These are phyloP conservation scores for Cinclus cinclus DNA, from an alignment of 2,113 vertebrate species.

Conservation along the genomic window DNA sequence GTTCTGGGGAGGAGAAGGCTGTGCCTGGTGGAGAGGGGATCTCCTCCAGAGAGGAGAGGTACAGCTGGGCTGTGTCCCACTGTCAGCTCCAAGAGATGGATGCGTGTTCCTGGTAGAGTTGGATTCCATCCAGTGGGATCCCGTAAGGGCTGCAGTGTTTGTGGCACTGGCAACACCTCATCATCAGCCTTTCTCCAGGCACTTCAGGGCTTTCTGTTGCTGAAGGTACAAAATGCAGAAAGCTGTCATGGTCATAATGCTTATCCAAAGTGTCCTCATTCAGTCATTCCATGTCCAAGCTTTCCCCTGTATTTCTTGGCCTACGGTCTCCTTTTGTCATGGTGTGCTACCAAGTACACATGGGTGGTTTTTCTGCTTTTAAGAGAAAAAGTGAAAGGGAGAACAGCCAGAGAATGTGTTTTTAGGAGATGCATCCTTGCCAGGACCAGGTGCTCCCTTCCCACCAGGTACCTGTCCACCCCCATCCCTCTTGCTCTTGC, in stretches of 20 bases:
- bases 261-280: neutral
- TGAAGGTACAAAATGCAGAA: neutral
- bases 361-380: neutral
- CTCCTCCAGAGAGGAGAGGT: neutral
- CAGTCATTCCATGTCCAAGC: neutral
- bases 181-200: neutral
- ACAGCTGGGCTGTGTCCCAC: neutral
- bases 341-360: rapidly evolving
- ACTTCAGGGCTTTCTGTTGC: neutral
- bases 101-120: rapidly evolving
- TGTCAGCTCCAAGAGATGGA: rapidly evolving
- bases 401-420: neutral
- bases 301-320: neutral
- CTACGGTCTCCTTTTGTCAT: neutral
- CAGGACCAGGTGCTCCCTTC: neutral
- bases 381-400: neutral
- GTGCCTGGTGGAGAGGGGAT: neutral
- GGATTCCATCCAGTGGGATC: no score
- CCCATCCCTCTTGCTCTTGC: neutral
- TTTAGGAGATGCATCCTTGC: neutral
- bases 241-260: neutral
- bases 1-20: neutral
- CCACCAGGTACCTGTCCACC: neutral
- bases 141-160: rapidly evolving
- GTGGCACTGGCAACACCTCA: neutral